Base-by-base conservation (phyloP, 2,797 vertebrate species). In the Amblyopsis hoosieri region DNA sequence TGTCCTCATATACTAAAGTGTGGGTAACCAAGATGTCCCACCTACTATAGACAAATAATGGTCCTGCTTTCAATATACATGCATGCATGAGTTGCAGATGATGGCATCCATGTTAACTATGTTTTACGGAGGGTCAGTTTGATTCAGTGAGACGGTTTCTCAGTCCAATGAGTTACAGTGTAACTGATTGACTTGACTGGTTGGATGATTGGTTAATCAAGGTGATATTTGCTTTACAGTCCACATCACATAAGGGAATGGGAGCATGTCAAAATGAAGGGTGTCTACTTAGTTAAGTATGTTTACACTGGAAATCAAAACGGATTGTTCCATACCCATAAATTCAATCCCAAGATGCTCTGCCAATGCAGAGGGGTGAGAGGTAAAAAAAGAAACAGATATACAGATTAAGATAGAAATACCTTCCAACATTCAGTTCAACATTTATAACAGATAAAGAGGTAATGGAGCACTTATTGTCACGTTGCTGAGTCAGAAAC, bases 261-360 rank as follows among this genome's bases (percentile, higher is more conserved):
- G 69, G 78, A 80, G 84, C 78, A 87, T 83, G 87, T 91, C 87
- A 90, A 91, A 91, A 79, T 48, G 64, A 79, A 80, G 85, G 74
- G 80, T 70, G 65, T 89, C 82, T 82, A 90, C 74, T 73, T 49
- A 67, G 73, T 80, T 84, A 87, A 83, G 87, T 92, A 84, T 82
- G 64, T 88, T 90, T 91, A 86, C 76, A 89, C 90, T 89, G 91
- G 91, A 90, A 93, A 91, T 92, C 90, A 93, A 94, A 94, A 94
- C 85, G 87, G 91, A 88, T 93, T 79, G 89, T 94, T 97, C 91
- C 97, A 91, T 99, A 99, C 97, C 97, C 96, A 98, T 97, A 94
- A 98, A 97, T 94, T 98, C 97, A 97, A 98, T 97, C 95, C 97
- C 96, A 94, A 99, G 96, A 94, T 98, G 96, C 94, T 97, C 97